Base-by-base conservation (phyloP, 2,888 invertebrate species). In the Vannuccia rotundouncinata region DNA sequence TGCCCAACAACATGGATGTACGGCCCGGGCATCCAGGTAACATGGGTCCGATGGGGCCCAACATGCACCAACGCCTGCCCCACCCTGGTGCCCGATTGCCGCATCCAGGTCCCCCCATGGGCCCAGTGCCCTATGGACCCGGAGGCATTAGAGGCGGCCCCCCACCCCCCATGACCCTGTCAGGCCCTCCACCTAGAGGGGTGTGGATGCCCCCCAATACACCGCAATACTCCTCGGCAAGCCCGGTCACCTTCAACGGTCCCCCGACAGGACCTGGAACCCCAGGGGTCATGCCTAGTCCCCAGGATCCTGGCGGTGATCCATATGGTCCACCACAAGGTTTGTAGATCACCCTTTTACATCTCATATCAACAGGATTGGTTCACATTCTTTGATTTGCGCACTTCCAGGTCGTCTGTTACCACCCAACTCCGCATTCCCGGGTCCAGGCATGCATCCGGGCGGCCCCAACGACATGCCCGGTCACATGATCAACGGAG, bases 261-360 rank as follows among this genome's bases (percentile, higher is more conserved):
- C 75, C 75, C 5, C 75, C 75, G 17, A 29, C 75, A 5, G 75
- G 75, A 10, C 75, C 75, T 27, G 75, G 75, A 13, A 75, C 75
- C 1, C 75, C 75, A 5, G 75, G 75, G 5, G 31, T 75, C 27
- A 75, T 75, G 75, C 75, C 75, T 2, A 75, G 75, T 75, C 75
- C 75, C 22, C 75, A 75, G 25, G 75, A 66, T 27, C 66, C 10
- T 2, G 45, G 10, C 17, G 66, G 66, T 22, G 66, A 66, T 22
- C 66, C 66, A 66, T 66, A 66, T 27, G 66, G 66, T 66, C 66
- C 66, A 2, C 66, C n/a, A n/a, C n/a, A n/a, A n/a, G n/a, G n/a
- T n/a, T n/a, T n/a, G n/a, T n/a, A n/a, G n/a, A n/a, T n/a, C n/a
- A n/a, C n/a, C n/a, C n/a, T n/a, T n/a, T n/a, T n/a, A n/a, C n/a